Evolutionary conservation across 2,888 invertebrate species (phyloP).

Genomic region (Venustoraphidia nigricollis): DNA sequence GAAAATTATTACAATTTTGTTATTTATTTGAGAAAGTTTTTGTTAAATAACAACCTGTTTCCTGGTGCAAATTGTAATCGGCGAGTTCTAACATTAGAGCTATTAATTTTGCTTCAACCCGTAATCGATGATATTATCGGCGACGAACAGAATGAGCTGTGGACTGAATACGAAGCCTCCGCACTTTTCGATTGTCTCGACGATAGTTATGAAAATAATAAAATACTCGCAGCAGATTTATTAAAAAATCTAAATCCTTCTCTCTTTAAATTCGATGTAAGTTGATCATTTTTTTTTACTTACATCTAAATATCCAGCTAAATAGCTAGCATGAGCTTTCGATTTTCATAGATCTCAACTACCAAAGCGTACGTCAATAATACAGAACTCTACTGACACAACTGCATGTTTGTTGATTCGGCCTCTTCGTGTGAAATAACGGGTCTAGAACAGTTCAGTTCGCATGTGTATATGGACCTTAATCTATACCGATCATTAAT

Average conservation of each 20-base stretch:
- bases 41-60: slow-evolving; percentile 36
- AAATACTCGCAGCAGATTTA: slow-evolving; percentile 44
- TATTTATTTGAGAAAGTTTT: slow-evolving; percentile 29
- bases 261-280: slow-evolving; percentile 22
- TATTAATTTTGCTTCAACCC: slow-evolving; percentile 29
- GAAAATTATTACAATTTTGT: slow-evolving; percentile 31
- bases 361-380: too few relatives aligned
- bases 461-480: too few relatives aligned
- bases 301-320: slow-evolving; percentile 18
- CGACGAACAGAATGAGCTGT: slow-evolving; percentile 10
- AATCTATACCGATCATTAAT: too few relatives aligned
- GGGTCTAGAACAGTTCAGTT: too few relatives aligned
- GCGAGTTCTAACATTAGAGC: slow-evolving; percentile 38
- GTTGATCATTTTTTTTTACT: slow-evolving; percentile 13
- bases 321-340: slow-evolving; percentile 1
- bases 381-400: too few relatives aligned
- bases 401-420: too few relatives aligned
- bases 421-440: too few relatives aligned
- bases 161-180: slow-evolving; percentile 28
- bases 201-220: slow-evolving; percentile 68
- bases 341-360: not conserved
- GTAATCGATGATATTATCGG: slow-evolving; percentile 16
- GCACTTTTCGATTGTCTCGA: slow-evolving; percentile 37
- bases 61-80: slow-evolving; percentile 46
- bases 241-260: slow-evolving; percentile 27